phyloP scores from a whole-genome alignment of 2,113 vertebrate species.

The Thalassoma bifasciatum region DNA sequence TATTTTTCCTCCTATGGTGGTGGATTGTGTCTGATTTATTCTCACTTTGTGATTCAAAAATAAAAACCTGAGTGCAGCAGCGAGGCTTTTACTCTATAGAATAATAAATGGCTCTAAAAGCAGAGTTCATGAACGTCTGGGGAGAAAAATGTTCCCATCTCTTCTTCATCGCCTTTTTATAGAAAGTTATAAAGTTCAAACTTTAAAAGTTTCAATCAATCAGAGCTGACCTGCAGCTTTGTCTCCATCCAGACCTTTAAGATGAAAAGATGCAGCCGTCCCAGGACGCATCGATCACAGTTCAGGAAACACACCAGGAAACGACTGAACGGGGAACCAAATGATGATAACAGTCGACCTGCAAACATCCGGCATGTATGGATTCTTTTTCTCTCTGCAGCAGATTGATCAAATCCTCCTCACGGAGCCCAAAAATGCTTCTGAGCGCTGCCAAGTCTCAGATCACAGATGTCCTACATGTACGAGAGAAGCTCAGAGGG shows the following conservation, averaged over 20 bases:
- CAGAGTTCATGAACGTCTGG: background rate
- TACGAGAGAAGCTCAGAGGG: background rate
- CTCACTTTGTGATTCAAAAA: background rate
- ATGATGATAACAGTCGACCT: background rate
- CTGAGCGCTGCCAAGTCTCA: background rate
- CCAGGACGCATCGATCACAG: slow-evolving; percentile 8
- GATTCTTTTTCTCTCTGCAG: background rate
- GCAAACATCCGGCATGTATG: background rate
- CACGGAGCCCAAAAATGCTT: background rate
- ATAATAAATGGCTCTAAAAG: slow-evolving; percentile 24
- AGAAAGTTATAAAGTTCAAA: background rate
- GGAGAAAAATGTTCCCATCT: background rate
- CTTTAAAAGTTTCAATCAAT: slow-evolving; percentile 10
- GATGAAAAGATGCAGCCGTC: slow-evolving; percentile 13
- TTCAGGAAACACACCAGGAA: background rate
- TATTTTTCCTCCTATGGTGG: background rate
- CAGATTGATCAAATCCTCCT: background rate
- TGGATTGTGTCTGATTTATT: background rate
- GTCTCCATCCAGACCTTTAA: slow-evolving; percentile 10
- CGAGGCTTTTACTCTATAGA: slow-evolving; percentile 15
- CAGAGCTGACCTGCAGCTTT: slow-evolving; percentile 21
- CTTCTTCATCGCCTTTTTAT: slow-evolving; percentile 12
- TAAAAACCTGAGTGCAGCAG: background rate
- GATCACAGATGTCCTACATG: background rate
- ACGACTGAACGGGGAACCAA: background rate